Conservation (phyloP, 1,140 invertebrate species). For the Heliconius nattereri region DNA sequence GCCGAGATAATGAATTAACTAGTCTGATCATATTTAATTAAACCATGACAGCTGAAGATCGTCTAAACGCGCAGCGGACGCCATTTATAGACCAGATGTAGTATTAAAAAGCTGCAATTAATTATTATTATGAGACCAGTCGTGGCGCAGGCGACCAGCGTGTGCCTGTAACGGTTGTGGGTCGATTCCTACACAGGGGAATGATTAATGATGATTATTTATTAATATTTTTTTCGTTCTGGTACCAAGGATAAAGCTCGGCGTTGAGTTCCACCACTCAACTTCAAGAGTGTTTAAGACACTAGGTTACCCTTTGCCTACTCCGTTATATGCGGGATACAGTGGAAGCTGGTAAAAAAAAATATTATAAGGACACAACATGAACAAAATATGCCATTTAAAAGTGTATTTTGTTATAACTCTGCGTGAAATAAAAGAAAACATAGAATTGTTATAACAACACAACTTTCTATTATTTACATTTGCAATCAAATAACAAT, state of each 20-base stretch:
- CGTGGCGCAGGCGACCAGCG: background rate
- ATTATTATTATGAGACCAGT: background rate
- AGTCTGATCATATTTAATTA: conserved; percentile 31
- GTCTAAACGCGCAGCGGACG: background rate
- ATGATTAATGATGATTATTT: no score
- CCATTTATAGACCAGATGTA: conserved; percentile 15
- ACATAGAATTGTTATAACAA: background rate
- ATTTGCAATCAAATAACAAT: background rate
- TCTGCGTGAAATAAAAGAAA: background rate
- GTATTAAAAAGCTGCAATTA: conserved; percentile 1
- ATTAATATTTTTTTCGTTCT: background rate
- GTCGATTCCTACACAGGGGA: background rate
- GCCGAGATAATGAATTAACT: conserved; percentile 35
- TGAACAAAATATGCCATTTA: background rate
- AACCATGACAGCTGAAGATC: conserved; percentile 25
- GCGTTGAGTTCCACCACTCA: background rate
- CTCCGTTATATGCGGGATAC: no score
- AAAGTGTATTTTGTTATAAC: background rate
- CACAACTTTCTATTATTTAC: background rate
- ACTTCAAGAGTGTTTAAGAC: no score
- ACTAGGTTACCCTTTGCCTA: no score
- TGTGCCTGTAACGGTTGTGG: background rate
- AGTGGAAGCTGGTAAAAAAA: no score
- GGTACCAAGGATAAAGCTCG: background rate
- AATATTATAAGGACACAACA: no score